Percentiles rank a stretch among this genome's conserved stretches.
Conservation (phyloP, 2,113 vertebrate species). For the Cyprinus carpio region DNA sequence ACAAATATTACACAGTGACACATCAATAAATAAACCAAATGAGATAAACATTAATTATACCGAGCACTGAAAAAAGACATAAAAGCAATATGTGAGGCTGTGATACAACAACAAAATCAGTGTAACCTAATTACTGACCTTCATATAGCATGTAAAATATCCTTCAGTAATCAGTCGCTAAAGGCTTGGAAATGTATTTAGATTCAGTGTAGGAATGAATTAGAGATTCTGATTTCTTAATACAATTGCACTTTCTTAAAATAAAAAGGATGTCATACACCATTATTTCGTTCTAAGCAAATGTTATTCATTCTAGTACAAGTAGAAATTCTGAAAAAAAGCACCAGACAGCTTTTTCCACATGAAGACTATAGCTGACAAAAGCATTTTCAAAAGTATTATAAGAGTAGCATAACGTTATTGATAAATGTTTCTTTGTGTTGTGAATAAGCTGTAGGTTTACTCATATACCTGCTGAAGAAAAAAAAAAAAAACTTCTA, state of each 20-base stretch:
- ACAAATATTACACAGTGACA: not conserved
- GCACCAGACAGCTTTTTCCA: not conserved
- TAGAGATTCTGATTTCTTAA: not conserved
- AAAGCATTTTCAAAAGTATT: not conserved
- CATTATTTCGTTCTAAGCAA: not conserved
- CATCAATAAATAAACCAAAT: constrained; percentile 5
- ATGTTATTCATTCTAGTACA: not conserved
- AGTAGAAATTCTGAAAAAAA: not conserved
- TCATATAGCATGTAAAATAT: not conserved
- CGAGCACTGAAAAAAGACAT: not conserved
- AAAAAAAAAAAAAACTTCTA: too few relatives aligned
- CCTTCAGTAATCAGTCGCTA: too few relatives aligned
- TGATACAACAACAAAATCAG: not conserved
- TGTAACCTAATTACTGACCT: not conserved
- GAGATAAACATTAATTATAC: not conserved
- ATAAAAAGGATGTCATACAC: not conserved
- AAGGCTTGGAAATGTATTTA: not conserved
- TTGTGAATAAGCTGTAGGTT: not conserved
- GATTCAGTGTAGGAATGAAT: not conserved
- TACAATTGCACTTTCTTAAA: not conserved
- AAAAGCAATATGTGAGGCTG: not conserved
- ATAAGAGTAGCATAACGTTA: not conserved
- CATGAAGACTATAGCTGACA: not conserved
- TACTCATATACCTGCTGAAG: not conserved
- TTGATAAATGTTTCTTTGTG: not conserved